A percentile compares a stretch with the other conserved stretches of the same genome.
phyloP scores from a whole-genome alignment of 2,113 vertebrate genomes.

The Platichthys stellatus region DNA sequence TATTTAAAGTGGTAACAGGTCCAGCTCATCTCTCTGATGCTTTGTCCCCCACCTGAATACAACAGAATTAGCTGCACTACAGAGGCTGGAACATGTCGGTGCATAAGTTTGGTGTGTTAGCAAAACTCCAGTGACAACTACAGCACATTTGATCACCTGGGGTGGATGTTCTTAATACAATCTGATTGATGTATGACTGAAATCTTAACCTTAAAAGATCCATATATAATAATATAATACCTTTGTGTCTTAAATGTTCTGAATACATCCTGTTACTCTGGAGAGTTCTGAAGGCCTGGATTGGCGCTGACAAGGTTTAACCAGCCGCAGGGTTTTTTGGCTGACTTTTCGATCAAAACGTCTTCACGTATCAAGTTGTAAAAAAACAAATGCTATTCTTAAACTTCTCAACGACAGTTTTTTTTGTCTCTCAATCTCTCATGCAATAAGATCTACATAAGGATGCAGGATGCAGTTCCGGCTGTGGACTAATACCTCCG shows the following conservation, averaged over 20 bases:
- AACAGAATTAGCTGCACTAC: conserved; percentile 34
- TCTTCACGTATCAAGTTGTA: conserved; percentile 73
- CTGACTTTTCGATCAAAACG: conserved; percentile 71
- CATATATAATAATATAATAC: conserved; percentile 59
- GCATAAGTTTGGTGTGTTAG: conserved; percentile 49
- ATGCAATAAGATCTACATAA: conserved; percentile 77
- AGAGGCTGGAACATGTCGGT: conserved; percentile 42
- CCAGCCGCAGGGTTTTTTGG: conserved; percentile 54
- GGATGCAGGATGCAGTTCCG: conserved; percentile 75
- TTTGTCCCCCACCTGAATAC: conserved; percentile 43
- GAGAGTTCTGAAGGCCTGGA: conserved; percentile 71
- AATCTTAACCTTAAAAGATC: conserved; percentile 68
- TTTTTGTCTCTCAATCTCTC: conserved; percentile 59
- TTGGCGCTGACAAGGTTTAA: conserved; percentile 72
- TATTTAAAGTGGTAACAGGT: conserved; percentile 48
- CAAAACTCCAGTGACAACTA: conserved; percentile 62
- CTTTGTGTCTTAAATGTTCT: conserved; percentile 57
- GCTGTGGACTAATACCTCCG: conserved; percentile 54
- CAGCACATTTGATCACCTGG: conserved; percentile 27
- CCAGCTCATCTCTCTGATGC: conserved; percentile 28
- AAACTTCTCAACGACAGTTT: conserved; percentile 53
- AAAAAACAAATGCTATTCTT: conserved; percentile 70
- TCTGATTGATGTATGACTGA: conserved; percentile 56
- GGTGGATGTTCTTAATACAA: conserved; percentile 65
- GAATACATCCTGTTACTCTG: conserved; percentile 65